These are phyloP conservation scores for Coecobrya sp. DNA, from an alignment of 2,888 invertebrate genomes.

Conservation along the genomic window DNA sequence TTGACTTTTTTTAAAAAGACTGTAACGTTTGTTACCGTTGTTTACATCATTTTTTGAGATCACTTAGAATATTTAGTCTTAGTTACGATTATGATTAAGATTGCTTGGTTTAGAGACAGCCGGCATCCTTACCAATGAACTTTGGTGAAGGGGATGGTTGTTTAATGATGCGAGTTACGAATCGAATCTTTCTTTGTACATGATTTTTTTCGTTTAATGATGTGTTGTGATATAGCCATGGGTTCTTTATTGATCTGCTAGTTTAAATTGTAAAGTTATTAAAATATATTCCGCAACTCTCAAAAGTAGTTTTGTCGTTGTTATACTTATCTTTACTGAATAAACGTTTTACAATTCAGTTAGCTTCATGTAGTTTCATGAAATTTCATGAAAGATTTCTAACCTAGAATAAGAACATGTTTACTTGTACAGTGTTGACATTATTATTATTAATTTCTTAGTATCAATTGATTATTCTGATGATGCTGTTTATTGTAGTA, in stretches of 20 bases:
- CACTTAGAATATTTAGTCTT: neutral
- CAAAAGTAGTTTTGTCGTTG: slow-evolving; percentile 1
- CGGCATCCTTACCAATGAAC: no score
- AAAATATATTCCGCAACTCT: neutral
- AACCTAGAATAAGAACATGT: neutral
- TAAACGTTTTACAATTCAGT: slow-evolving; percentile 23
- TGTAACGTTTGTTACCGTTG: slow-evolving; percentile 13
- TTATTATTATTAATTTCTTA: neutral
- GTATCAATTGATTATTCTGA: neutral
- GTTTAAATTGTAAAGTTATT: neutral
- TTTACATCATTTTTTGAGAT: neutral
- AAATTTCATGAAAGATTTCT: slow-evolving; percentile 45
- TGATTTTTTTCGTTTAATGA: neutral
- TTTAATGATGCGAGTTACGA: neutral
- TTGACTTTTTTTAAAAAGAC: neutral
- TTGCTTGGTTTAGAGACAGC: neutral
- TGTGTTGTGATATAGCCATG: neutral
- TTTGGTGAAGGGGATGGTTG: neutral
- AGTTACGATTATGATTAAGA: neutral
- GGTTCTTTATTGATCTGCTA: slow-evolving; percentile 36
- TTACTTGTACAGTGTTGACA: neutral
- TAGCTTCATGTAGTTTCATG: slow-evolving; percentile 66
- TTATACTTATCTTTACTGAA: neutral
- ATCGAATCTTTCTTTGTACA: neutral
- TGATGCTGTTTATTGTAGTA: no score